A percentile compares a stretch with the other conserved stretches of the same genome.
phyloP scores from a whole-genome alignment of 1,140 invertebrate species.

The Nephila pilipes region DNA sequence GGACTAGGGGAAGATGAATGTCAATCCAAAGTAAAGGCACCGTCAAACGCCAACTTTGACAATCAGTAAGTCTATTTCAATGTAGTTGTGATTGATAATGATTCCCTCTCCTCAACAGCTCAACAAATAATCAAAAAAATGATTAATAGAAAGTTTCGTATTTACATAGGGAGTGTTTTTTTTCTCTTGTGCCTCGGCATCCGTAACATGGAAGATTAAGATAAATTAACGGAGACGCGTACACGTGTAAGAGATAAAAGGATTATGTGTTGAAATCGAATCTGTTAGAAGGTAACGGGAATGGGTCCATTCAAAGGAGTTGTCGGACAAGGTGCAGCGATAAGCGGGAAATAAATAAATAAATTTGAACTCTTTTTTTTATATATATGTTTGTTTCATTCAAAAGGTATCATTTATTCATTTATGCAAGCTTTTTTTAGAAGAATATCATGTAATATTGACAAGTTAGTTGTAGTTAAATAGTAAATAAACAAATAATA shows the following conservation, averaged over 20 bases:
- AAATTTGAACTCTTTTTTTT: neutral
- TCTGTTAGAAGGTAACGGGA: conserved; percentile 16
- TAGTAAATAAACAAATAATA: no score
- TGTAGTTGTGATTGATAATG: conserved; percentile 41
- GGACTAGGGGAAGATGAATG: neutral
- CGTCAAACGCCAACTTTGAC: neutral
- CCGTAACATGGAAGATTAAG: neutral
- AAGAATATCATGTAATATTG: neutral
- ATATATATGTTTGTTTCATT: neutral
- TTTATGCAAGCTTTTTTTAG: neutral
- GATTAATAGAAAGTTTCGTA: conserved; percentile 18
- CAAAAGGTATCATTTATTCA: neutral
- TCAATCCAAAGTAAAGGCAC: neutral
- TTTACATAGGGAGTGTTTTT: neutral
- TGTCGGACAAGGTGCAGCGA: neutral
- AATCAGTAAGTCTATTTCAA: neutral
- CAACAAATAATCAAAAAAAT: conserved; percentile 4
- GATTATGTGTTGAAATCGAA: conserved; percentile 10
- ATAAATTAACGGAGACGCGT: neutral
- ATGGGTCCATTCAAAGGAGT: neutral
- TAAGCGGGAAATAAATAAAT: neutral
- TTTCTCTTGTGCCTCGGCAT: neutral
- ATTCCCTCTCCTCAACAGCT: neutral
- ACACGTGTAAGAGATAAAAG: neutral
- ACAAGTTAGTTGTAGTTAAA: no score